Evolutionary conservation across 2,797 vertebrate genomes (phyloP).

Genomic region (Labeo calbasu): DNA sequence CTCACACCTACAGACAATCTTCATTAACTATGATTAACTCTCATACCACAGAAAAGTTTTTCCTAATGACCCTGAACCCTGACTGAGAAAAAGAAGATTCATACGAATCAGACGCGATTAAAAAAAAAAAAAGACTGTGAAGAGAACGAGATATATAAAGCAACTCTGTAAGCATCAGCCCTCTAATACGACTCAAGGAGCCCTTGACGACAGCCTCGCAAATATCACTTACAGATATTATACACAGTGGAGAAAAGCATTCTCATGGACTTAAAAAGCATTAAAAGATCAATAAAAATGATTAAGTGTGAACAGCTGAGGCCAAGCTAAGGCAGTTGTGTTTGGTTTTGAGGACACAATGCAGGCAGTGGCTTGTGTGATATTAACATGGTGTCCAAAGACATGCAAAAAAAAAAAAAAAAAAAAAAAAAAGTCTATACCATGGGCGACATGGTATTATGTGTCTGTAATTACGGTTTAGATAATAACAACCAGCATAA

Average conservation of each 20-base stretch:
- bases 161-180: constrained; percentile 31
- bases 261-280: not conserved
- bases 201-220: constrained; percentile 12
- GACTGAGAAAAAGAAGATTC: constrained; percentile 40
- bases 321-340: constrained; percentile 27
- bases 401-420: constrained; percentile 27
- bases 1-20: constrained; percentile 50
- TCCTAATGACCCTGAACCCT: constrained; percentile 60
- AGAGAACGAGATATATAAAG: constrained; percentile 23
- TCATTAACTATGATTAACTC: constrained; percentile 47
- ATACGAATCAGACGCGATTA: constrained; percentile 3
- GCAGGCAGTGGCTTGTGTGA: constrained; percentile 26
- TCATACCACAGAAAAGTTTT: constrained; percentile 57
- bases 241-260: constrained; percentile 25
- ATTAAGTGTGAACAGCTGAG: constrained; percentile 15
- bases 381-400: not conserved
- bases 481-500: constrained; percentile 17
- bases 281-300: constrained; percentile 2
- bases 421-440: too few relatives aligned
- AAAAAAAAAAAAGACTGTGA: not conserved
- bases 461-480: constrained; percentile 4
- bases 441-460: not conserved
- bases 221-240: constrained; percentile 27
- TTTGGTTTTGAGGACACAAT: constrained; percentile 42
- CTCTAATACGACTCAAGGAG: constrained; percentile 9